Evolutionary conservation across 2,113 vertebrate genomes (phyloP).

Genomic region (Pao palembangensis): DNA sequence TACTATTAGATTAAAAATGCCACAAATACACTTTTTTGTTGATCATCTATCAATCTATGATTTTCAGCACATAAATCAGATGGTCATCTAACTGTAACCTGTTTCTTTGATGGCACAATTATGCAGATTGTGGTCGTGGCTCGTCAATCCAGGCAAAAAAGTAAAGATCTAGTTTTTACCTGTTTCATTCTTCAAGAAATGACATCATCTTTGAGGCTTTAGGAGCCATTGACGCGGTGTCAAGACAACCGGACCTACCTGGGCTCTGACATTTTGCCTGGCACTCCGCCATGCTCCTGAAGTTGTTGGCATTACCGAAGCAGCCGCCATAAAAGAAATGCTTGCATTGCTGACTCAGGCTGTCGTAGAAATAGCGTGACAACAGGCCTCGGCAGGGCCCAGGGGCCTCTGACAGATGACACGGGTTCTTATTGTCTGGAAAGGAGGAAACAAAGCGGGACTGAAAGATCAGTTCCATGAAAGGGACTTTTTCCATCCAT

Average conservation of each 20-base stretch:
- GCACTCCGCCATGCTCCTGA: slow-evolving; percentile 77
- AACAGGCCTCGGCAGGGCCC: slow-evolving; percentile 85
- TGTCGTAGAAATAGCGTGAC: slow-evolving; percentile 84
- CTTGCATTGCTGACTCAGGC: slow-evolving; percentile 71
- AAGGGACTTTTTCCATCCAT: background rate
- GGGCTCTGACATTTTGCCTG: slow-evolving; percentile 71
- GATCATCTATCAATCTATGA: too few relatives aligned
- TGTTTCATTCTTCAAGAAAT: too few relatives aligned
- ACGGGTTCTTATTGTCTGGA: slow-evolving; percentile 81
- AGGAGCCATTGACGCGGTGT: too few relatives aligned
- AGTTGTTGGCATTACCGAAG: slow-evolving; percentile 91
- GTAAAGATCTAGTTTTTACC: too few relatives aligned
- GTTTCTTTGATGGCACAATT: too few relatives aligned
- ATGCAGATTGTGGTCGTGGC: too few relatives aligned
- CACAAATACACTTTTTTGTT: too few relatives aligned
- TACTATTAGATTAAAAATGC: too few relatives aligned
- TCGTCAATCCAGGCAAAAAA: background rate
- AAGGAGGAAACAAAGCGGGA: background rate
- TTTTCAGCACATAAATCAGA: too few relatives aligned
- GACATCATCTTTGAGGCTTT: background rate
- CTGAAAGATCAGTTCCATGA: background rate
- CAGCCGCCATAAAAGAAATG: slow-evolving; percentile 89
- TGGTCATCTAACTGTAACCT: too few relatives aligned
- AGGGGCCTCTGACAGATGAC: slow-evolving; percentile 79
- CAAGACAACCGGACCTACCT: slow-evolving; percentile 64